These are phyloP conservation scores for Pampusana beccarii DNA, from an alignment of 2,113 vertebrate species.

Conservation along the genomic window DNA sequence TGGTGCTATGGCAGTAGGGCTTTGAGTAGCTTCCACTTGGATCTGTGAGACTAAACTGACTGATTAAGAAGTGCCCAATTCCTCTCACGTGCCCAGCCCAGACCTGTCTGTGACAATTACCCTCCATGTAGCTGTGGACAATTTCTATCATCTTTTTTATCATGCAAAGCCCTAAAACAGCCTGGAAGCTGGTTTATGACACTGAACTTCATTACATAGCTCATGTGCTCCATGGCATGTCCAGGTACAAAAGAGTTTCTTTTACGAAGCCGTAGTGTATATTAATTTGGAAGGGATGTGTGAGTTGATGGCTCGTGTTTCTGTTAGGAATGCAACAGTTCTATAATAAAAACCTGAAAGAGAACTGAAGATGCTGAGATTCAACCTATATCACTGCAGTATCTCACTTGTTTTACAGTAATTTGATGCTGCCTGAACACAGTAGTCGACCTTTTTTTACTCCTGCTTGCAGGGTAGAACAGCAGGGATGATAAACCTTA, in stretches of 20 bases:
- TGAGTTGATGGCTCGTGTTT: background rate
- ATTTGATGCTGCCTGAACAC: constrained; percentile 68
- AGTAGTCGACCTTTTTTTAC: constrained; percentile 51
- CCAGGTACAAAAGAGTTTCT: background rate
- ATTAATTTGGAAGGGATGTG: background rate
- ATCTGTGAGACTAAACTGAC: background rate
- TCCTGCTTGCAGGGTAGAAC: constrained; percentile 54
- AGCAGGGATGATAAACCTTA: constrained; percentile 68
- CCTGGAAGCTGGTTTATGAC: background rate
- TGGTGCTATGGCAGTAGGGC: fast-evolving
- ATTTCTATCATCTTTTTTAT: background rate
- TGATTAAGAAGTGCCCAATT: background rate
- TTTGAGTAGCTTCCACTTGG: background rate
- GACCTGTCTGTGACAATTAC: background rate
- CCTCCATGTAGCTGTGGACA: background rate
- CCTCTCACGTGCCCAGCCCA: background rate
- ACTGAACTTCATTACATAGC: background rate
- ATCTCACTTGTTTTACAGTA: constrained; percentile 65
- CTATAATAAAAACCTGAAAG: constrained; percentile 19
- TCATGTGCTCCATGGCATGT: background rate
- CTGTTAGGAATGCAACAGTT: constrained; percentile 24
- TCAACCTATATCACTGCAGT: background rate
- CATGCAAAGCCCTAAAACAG: background rate
- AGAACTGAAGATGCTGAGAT: background rate
- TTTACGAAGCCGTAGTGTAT: background rate